Base-by-base conservation (phyloP, 53 echinoderm and acorn worm genomes). In the Zoroaster sp. region DNA sequence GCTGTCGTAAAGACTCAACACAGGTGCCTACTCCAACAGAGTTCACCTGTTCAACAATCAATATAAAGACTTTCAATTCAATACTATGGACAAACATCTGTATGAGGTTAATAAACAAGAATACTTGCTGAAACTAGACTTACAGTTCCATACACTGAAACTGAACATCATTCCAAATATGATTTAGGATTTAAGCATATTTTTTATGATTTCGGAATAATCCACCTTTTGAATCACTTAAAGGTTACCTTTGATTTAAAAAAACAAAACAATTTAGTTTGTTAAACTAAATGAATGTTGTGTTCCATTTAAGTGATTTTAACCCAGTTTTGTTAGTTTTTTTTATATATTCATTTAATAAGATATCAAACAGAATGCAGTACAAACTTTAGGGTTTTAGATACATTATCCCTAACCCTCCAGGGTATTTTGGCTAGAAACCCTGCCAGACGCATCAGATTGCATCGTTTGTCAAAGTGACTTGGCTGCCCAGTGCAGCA, bases 1-100 rank as follows among this genome's bases (percentile, higher is more conserved):
- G 90, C 63, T 96, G 91, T 25, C 91, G 91, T 18, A 96, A 49
- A 43, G 94, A 94, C 78, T 96, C 96, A 6, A 96, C 87, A 80
- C 92, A 92, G n/a, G 80, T 47, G 18, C 94, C 94, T 31, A 94
- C 91, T 40, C 91, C 93, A 21, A 93, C 87, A 25, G 94, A 91
- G 77, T 96, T 96, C 37, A 96, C 89, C 96, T 96, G 78, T 32
- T 70, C 4, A 70, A 13, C 32, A 1, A 70, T 36, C 70, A 70
- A 14, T 36, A 35, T 28, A 35, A 17, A 33, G 3, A 36, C 34
- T 70, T 15, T 35, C 71, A 37, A 74, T 43, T 74, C 2, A 38
- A 40, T 2, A n/a, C 18, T 21, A 10, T 1, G 23, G 9, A 10
- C 28, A 54, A 10, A 9, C 21, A 10, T 59, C 28, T 23, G 8